phyloP scores from a whole-genome alignment of 1,140 invertebrate genomes.

The Drosophila carrolli region DNA sequence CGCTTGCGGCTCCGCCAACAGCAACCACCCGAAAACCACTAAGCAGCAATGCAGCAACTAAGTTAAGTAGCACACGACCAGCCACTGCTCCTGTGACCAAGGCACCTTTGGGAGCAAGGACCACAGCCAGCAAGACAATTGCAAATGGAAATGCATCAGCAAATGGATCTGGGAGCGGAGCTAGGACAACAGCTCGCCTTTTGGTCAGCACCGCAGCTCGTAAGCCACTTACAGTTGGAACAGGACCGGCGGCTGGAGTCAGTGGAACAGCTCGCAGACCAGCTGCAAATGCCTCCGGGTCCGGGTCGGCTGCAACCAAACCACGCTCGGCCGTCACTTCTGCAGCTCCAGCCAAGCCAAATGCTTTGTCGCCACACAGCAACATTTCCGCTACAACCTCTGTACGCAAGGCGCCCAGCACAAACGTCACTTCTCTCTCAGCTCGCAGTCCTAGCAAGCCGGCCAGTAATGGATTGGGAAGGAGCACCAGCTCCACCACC shows the following conservation, averaged over 20 bases:
- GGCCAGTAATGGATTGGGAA: conserved; percentile 57
- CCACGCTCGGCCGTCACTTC: conserved; percentile 22
- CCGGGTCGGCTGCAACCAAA: conserved; percentile 23
- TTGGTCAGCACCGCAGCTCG: conserved; percentile 13
- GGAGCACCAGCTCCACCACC: conserved; percentile 25
- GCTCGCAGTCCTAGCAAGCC: conserved; percentile 70
- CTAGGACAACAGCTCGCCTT: conserved; percentile 28
- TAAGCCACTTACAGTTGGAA: conserved; percentile 27
- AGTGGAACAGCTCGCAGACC: conserved; percentile 36
- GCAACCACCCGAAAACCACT: conserved; percentile 50
- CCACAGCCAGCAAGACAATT: conserved; percentile 11
- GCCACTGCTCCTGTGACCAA: conserved; percentile 57
- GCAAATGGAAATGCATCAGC: conserved; percentile 8
- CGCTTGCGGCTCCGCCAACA: conserved; percentile 16
- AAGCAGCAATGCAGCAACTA: conserved; percentile 35
- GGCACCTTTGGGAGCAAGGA: conserved; percentile 20
- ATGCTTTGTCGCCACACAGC: conserved; percentile 59
- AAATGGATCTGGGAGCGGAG: background rate
- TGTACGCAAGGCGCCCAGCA: conserved; percentile 53
- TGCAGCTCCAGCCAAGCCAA: conserved; percentile 57
- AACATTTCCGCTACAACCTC: conserved; percentile 50
- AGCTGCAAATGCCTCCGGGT: conserved; percentile 4
- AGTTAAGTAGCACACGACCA: conserved; percentile 35
- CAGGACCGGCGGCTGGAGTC: conserved; percentile 2
- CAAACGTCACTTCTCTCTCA: conserved; percentile 21